These are phyloP conservation scores for Cephus pygmeus DNA, from an alignment of 2,888 invertebrate species.

Conservation along the genomic window DNA sequence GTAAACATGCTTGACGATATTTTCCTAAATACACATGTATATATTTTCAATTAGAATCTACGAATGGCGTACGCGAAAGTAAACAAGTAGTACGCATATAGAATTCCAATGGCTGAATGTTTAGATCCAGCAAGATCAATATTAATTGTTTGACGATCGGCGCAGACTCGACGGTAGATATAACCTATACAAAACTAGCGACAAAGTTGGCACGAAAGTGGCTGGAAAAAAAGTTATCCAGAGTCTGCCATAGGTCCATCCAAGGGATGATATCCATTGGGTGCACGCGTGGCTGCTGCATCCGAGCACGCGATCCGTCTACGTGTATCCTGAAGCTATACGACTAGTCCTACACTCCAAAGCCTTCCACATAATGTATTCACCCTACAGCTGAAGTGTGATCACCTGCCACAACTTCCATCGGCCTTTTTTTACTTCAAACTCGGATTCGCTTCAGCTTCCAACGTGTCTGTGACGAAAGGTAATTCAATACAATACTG, in stretches of 20 bases:
- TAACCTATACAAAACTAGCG: not conserved
- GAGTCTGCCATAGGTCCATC: not conserved
- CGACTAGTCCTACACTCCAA: not conserved
- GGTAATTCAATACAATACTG: not conserved
- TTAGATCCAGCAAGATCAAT: not conserved
- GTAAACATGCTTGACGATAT: slow-evolving; percentile 19
- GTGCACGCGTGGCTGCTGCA: not conserved
- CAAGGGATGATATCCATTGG: not conserved
- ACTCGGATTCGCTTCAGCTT: not conserved
- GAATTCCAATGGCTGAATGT: not conserved
- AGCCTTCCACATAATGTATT: not conserved
- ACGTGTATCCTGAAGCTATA: not conserved
- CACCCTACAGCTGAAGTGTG: not conserved
- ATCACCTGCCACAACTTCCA: not conserved
- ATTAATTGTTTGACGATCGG: not conserved
- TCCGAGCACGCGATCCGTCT: not conserved
- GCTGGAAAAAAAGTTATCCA: not conserved
- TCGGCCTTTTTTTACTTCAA: not conserved
- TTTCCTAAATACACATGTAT: not conserved
- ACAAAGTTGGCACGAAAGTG: not conserved
- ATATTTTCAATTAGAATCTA: not conserved
- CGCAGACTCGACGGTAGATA: not conserved
- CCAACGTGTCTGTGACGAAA: not conserved
- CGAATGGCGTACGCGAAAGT: not conserved
- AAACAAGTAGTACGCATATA: not conserved